These are phyloP conservation scores for Mormyrus hasselquistii DNA, from an alignment of 2,797 vertebrate species.

Conservation along the genomic window DNA sequence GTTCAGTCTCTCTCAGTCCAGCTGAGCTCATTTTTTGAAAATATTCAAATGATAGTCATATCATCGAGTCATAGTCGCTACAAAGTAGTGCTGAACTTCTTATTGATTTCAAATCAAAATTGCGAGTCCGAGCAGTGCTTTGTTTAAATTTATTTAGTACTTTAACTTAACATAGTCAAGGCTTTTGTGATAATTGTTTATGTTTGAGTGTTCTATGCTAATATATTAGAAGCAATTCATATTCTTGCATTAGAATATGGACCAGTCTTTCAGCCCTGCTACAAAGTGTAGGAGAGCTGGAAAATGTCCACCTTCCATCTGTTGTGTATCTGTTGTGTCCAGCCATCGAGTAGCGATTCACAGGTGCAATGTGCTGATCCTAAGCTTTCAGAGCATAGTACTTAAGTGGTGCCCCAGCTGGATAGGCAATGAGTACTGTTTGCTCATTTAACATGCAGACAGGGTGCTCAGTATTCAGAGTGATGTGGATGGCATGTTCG, in stretches of 20 bases:
- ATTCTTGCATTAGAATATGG: background rate
- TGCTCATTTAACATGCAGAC: background rate
- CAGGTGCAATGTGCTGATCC: background rate
- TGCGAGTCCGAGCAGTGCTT: background rate
- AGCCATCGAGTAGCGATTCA: background rate
- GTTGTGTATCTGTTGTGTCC: background rate
- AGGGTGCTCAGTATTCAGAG: background rate
- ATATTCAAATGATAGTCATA: background rate
- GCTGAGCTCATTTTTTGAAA: constrained; percentile 1
- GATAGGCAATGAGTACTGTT: background rate
- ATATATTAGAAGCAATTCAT: background rate
- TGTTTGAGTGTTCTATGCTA: background rate
- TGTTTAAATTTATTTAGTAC: background rate
- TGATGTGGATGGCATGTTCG: background rate
- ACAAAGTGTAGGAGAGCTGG: background rate
- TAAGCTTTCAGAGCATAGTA: background rate
- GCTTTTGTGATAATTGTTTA: background rate
- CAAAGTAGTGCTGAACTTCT: background rate
- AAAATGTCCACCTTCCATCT: background rate
- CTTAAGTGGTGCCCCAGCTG: background rate
- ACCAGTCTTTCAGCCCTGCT: background rate
- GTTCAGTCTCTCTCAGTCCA: background rate
- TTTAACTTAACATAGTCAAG: background rate
- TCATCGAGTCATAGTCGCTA: background rate
- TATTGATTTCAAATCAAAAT: background rate